Evolutionary conservation across 2,888 invertebrate genomes (phyloP), one percentile per base, ranked within the genome.

Genomic region (Coelinius sp.): DNA sequence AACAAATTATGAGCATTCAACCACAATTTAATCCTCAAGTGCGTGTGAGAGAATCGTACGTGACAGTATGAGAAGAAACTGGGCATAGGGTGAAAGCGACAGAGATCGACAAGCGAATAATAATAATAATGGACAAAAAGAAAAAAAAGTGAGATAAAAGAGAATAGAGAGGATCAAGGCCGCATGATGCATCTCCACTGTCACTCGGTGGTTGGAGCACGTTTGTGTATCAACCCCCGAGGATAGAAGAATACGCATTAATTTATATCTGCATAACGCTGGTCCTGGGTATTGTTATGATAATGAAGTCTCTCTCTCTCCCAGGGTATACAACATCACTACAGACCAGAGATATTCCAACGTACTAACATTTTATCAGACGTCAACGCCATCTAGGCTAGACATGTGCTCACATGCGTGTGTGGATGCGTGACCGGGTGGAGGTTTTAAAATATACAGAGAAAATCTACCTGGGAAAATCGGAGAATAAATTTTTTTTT

Each of bases 221-320:
- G 38, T 52, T 49, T 66, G 27, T 49, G 52, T 52, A 64, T 64
- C 49, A 22, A 67, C 52, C 49, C 53, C 56, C 49, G 31, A 22
- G 22, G 12, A 31, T 53, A 46, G 59, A 65, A 68, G 85, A 85
- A 86, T 84, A 85, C 83, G 84, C 86, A 86, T 87, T 87, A 87
- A 87, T 87, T 87, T 86, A 83, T 86, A 86, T 87, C 86, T 82
- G 83, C 85, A 83, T 84, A 83, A 83, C 38, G 38, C 38, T 62
- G 22, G 81, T 76, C 77, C 75, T 63, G 80, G n/a, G n/a, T 76
- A 86, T 87, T 87, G 85, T 87, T 80, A 87, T 87, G 87, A 81
- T 86, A 87, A 87, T 87, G 75, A 38, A 24, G 14, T 12, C 70
- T 73, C 72, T 66, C 63, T 12, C 70, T 73, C 72, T 66, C 63